Percentiles rank a stretch among this genome's conserved stretches.
phyloP scores from a whole-genome alignment of 2,797 vertebrate species.

The Clarias platycephalus region DNA sequence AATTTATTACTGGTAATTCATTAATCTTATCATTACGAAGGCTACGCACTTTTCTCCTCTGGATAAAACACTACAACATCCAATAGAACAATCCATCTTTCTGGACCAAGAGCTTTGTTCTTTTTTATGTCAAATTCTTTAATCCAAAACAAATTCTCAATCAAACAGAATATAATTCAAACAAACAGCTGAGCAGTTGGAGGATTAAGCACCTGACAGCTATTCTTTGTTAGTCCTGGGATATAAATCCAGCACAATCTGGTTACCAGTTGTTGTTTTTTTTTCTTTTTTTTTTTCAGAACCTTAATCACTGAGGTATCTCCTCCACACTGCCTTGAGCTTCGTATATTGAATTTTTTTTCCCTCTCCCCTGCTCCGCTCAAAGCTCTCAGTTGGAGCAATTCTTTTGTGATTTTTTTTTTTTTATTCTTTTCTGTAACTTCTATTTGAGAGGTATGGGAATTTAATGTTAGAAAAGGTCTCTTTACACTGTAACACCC shows the following conservation, averaged over 20 bases:
- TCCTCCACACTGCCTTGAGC: not conserved
- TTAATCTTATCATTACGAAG: not conserved
- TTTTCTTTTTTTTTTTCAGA: not conserved
- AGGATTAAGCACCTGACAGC: conserved; percentile 18
- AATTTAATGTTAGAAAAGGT: conserved; percentile 41
- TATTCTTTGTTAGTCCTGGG: not conserved
- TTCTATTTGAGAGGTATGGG: conserved; percentile 39
- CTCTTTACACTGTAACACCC: conserved; percentile 37
- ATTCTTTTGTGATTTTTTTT: not conserved
- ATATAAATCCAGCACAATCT: conserved; percentile 16
- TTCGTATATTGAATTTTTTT: conserved; percentile 7
- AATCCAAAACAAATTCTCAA: conserved; percentile 1
- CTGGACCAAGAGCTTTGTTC: not conserved
- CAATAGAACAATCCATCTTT: not conserved
- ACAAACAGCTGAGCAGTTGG: conserved; percentile 13
- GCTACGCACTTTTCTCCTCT: not conserved
- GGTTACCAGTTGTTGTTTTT: not conserved
- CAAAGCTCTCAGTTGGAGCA: conserved; percentile 23
- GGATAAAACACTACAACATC: not conserved
- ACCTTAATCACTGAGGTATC: not conserved
- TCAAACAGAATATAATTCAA: not conserved
- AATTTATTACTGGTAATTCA: not conserved
- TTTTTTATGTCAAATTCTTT: conserved; percentile 1
- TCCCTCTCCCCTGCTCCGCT: not conserved
- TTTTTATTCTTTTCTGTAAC: conserved; percentile 23